Percentiles rank a stretch among this genome's conserved stretches.
Conservation (phyloP, 2,888 invertebrate genomes). For the Pseudococcus longispinus region DNA sequence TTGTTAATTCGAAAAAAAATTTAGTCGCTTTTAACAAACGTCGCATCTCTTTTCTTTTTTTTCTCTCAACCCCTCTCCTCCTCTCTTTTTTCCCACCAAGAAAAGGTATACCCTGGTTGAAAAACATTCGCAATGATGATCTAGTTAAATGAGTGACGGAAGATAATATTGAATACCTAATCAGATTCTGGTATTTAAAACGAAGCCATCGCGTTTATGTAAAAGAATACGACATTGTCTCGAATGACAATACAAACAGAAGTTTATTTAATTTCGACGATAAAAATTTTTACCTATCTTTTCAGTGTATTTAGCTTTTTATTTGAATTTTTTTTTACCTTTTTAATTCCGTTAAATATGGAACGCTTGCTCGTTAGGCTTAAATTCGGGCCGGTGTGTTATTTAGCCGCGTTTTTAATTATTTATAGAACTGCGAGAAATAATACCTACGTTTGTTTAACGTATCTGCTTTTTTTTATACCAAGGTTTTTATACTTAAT, state of each 20-base stretch:
- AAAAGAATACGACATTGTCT: not conserved
- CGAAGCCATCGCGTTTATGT: not conserved
- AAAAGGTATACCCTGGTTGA: not conserved
- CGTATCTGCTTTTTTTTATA: not conserved
- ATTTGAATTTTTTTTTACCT: not conserved
- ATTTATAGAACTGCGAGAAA: not conserved
- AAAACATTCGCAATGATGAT: not conserved
- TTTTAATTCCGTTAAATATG: conserved; percentile 11
- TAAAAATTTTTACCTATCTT: not conserved
- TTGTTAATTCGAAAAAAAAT: too few relatives aligned
- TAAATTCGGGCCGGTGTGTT: not conserved
- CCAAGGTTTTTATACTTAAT: not conserved
- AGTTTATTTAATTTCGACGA: not conserved
- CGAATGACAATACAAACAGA: conserved; percentile 16
- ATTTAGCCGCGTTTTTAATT: not conserved
- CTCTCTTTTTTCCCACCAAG: not conserved
- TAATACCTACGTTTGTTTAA: not conserved
- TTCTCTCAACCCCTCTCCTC: not conserved
- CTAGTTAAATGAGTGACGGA: not conserved
- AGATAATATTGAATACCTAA: not conserved
- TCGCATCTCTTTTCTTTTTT: not conserved
- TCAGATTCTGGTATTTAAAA: conserved; percentile 10
- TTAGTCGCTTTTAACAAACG: not conserved
- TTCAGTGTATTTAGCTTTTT: not conserved
- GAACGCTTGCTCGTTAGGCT: not conserved